Base-by-base conservation (phyloP, 2,797 vertebrate species). In the Coracias cyanogaster region DNA sequence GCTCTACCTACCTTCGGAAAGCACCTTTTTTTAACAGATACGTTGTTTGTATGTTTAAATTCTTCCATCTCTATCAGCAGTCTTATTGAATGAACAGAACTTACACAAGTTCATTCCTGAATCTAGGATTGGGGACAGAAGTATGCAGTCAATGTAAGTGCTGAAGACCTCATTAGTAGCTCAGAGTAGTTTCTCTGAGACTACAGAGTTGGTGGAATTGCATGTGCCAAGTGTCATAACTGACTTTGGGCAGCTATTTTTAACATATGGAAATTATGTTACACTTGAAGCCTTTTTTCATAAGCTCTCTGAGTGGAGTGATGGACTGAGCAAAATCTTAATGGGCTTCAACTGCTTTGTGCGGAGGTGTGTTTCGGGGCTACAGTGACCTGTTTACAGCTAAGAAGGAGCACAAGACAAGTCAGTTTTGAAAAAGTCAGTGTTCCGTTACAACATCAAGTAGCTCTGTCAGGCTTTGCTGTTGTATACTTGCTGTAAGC, bases 131-230 rank as follows among this genome's bases (percentile, higher is more conserved):
- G 2, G 67, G 57, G 51, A 49, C 33, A 71, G 13, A 86, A 54
- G 15, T 24, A 13, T 0, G 0, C 10, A 22, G 29, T 51, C 45
- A 26, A 1, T 1, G 2, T 45, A 55, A 85, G 57, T 57, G 55
- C 43, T 48, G 35, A 81, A 74, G 61, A 62, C n/a, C 33, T 71
- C 58, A 6, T 19, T 48, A 46, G n/a, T 31, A 57, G 16, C 37
- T 73, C 37, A 12, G 17, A 26, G 7, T 48, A 52, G 16, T 57
- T 72, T 64, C 65, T 67, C 14, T 64, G 82, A 74, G 39, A 16
- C 57, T 31, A 1, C 2, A 18, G 78, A 37, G 49, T 72, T 18
- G 8, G 41, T 71, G 58, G n/a, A 35, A 49, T 25, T 46, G 33
- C 8, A 9, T 0, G 1, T 79, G 43, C 67, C 54, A 54, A 51